Conservation (phyloP, 2,113 vertebrate species). For the Lagenorhynchus albirostris region DNA sequence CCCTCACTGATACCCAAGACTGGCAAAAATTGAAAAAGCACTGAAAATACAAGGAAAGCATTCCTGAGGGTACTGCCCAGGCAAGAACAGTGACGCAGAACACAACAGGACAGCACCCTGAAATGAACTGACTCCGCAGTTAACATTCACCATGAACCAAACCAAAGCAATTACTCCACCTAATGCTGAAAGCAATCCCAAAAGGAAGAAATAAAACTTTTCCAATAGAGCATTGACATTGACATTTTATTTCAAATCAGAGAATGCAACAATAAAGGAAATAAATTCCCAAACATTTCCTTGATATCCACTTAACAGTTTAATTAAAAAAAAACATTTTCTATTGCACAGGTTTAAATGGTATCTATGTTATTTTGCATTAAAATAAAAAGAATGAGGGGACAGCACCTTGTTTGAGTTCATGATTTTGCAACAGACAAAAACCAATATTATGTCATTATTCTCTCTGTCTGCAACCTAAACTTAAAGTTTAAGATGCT, state of each 20-base stretch:
- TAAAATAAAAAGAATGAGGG: background rate
- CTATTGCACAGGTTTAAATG: background rate
- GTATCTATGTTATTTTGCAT: background rate
- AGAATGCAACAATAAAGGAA: conserved; percentile 31
- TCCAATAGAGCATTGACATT: background rate
- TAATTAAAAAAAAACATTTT: background rate
- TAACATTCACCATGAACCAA: background rate
- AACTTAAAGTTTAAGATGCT: background rate
- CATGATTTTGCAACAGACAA: background rate
- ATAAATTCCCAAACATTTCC: conserved; percentile 25
- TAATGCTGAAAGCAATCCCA: background rate
- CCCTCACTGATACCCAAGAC: background rate
- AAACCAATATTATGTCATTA: background rate
- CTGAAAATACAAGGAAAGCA: conserved; percentile 37
- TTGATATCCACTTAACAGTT: background rate
- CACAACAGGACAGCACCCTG: background rate
- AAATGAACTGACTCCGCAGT: background rate
- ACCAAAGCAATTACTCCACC: background rate
- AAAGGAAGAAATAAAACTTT: conserved; percentile 7
- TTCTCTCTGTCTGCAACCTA: background rate
- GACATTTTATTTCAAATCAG: background rate
- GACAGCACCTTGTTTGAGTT: background rate
- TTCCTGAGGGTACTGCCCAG: background rate
- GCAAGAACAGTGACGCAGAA: background rate
- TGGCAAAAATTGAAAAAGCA: conserved; percentile 23